Base-by-base conservation (phyloP, 2,797 vertebrate genomes). In the Sphenodon punctatus region DNA sequence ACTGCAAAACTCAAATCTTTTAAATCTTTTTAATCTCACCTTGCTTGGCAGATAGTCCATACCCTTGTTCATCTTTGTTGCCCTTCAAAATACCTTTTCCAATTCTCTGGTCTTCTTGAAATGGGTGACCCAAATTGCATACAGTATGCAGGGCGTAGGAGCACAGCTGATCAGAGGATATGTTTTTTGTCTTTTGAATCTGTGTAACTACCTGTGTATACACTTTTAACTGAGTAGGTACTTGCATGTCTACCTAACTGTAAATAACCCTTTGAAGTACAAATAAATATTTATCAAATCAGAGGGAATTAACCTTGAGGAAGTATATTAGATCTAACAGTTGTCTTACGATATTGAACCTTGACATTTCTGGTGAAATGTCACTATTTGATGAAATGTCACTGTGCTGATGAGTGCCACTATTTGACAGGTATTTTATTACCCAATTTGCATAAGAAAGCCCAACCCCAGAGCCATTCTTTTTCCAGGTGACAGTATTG, bases 401-500 rank as follows among this genome's bases (percentile, higher is more conserved):
- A 56, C n/a, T n/a, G n/a, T n/a, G n/a, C n/a, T n/a, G n/a, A n/a
- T n/a, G n/a, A n/a, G n/a, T 66, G 46, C 46, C 34, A 49, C 20
- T 61, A 84, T 68, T 69, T 85, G 91, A 75, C 74, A 75, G 39
- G 45, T 77, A 43, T 22, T 13, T 53, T 30, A 30, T 56, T 32
- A 32, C 23, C 43, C 88, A 71, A 78, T 43, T 75, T 86, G 78
- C 71, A 1, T 19, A 1, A 85, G 84, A 56, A 68, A 91, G 70
- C 46, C 41, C n/a, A 51, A 60, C 68, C 55, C 66, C 63, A 61
- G 82, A 30, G 68, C 51, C 34, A 17, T 51, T 77, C 85, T 89
- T 86, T 80, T 66, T 66, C 55, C 80, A 78, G 68, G 71, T 85
- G 91, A 86, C 93, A 82, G 89, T 92, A 93, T 72, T 75, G 84